Conservation (phyloP, 2,888 invertebrate genomes). For the Operophtera brumata region DNA sequence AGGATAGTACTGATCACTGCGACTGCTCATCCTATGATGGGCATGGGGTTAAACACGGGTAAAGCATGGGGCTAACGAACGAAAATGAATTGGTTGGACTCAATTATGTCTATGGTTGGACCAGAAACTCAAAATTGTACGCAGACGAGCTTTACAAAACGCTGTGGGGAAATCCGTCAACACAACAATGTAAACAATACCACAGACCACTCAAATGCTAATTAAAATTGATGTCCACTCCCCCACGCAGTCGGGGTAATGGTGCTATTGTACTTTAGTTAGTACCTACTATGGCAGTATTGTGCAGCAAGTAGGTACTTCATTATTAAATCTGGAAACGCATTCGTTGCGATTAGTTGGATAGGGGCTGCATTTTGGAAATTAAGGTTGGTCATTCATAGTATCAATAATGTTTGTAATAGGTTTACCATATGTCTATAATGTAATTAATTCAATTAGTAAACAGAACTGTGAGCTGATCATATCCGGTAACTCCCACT, state of each 20-base stretch:
- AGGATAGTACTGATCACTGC: too few species aligned
- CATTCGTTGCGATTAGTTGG: constrained; percentile 8
- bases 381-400: neutral
- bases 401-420: too few species aligned
- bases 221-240: constrained; percentile 39
- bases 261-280: constrained; percentile 2
- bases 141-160: neutral
- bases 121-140: too few species aligned
- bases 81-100: too few species aligned
- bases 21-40: neutral
- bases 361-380: constrained; percentile 1
- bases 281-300: neutral
- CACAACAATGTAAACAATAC: constrained; percentile 12
- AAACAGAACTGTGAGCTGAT: too few species aligned
- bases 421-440: too few species aligned
- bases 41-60: too few species aligned
- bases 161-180: constrained; percentile 6
- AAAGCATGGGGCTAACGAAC: too few species aligned
- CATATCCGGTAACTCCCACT: too few species aligned
- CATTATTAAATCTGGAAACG: neutral
- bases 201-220: constrained; percentile 21
- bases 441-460: too few species aligned
- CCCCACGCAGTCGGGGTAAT: constrained; percentile 18
- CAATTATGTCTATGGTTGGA: too few species aligned
- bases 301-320: neutral